phyloP scores from a whole-genome alignment of 2,888 invertebrate genomes.

The Autographa pulchrina region DNA sequence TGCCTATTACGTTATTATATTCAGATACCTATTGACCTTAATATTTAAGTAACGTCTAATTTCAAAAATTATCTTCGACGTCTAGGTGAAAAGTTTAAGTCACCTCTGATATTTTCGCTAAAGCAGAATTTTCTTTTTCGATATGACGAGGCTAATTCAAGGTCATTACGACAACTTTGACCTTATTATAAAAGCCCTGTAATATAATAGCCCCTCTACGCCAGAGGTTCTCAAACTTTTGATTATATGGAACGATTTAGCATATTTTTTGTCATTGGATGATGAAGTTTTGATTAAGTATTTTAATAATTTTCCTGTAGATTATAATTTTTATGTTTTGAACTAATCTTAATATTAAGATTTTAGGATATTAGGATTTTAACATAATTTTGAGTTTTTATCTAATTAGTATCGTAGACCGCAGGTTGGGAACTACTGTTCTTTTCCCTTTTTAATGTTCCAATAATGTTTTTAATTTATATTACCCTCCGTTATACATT shows the following conservation, averaged over 20 bases:
- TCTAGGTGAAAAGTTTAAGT: neutral
- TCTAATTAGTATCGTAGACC: neutral
- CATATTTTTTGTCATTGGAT: slow-evolving; percentile 1
- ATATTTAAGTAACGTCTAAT: too few relatives aligned
- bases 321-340: neutral
- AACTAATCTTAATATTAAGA: too few relatives aligned
- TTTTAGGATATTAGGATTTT: too few relatives aligned
- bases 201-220: neutral
- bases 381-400: neutral
- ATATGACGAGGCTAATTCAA: neutral
- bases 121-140: neutral
- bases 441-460: slow-evolving; percentile 14
- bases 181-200: neutral
- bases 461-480: slow-evolving; percentile 36
- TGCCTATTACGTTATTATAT: too few relatives aligned
- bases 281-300: neutral
- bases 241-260: slow-evolving; percentile 4
- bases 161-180: slow-evolving; percentile 2
- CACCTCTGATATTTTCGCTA: neutral
- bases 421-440: neutral
- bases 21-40: too few relatives aligned
- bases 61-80: neutral
- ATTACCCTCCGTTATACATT: slow-evolving; percentile 23
- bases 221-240: slow-evolving; percentile 1
- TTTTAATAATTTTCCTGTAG: neutral